phyloP scores from a whole-genome alignment of 2,113 vertebrate species.

The Mystacornis crossleyi region DNA sequence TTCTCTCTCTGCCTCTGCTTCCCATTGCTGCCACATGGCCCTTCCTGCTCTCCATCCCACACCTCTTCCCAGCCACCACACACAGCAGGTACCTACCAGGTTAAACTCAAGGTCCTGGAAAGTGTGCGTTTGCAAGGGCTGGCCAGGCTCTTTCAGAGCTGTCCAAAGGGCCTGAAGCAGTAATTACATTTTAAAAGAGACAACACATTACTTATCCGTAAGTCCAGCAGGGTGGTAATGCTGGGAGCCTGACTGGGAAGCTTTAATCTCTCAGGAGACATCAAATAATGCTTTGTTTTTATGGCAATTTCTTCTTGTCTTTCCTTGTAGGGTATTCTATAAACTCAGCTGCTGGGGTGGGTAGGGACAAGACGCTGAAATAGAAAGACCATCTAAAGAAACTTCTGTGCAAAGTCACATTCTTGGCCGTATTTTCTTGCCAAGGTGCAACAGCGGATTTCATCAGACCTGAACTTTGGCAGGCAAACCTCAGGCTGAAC shows the following conservation, averaged over 20 bases:
- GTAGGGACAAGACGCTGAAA: neutral
- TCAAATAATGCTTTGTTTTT: neutral
- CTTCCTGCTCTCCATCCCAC: neutral
- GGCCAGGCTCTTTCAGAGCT: neutral
- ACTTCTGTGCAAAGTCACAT: neutral
- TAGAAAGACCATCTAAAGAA: neutral
- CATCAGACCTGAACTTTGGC: neutral
- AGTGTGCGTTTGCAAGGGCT: neutral
- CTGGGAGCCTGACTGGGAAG: neutral
- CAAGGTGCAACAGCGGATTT: neutral
- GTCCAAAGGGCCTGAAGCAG: neutral
- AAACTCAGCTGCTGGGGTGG: neutral
- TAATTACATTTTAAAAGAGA: neutral
- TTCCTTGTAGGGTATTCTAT: neutral
- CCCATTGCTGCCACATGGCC: neutral
- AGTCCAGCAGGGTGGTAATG: accelerated
- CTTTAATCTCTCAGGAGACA: neutral
- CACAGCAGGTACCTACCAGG: neutral
- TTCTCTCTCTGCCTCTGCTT: neutral
- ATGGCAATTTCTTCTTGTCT: neutral
- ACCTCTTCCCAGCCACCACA: neutral
- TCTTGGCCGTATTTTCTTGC: neutral
- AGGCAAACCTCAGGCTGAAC: neutral
- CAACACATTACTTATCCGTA: neutral
- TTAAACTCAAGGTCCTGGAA: neutral